Percentiles rank a stretch among this genome's conserved stretches.
Evolutionary conservation across 2,888 invertebrate species (phyloP).

Genomic region (Nemoura dubitans): DNA sequence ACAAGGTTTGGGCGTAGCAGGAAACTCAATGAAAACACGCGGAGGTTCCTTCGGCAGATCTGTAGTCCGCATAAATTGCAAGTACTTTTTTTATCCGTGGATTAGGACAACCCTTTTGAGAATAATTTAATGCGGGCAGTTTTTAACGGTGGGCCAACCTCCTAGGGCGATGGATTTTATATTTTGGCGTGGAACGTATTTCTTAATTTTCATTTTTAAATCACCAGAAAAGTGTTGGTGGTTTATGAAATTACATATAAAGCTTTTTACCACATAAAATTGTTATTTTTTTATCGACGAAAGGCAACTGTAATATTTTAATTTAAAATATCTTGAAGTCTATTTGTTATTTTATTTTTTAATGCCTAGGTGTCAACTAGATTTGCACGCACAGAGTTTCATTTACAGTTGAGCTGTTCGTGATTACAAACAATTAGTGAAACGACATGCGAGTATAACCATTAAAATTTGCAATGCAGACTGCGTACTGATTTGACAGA

Average conservation of each 20-base stretch:
- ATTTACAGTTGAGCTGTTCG: not conserved
- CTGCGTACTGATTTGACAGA: not conserved
- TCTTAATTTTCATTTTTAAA: not conserved
- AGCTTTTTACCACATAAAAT: not conserved
- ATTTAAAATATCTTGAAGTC: not conserved
- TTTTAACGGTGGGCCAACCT: not conserved
- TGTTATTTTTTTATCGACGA: not conserved
- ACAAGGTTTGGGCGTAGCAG: constrained; percentile 7
- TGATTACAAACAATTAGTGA: not conserved
- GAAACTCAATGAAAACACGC: not conserved
- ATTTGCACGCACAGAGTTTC: not conserved
- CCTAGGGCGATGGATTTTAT: not conserved
- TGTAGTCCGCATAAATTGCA: not conserved
- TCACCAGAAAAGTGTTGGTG: not conserved
- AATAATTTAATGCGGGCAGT: not conserved
- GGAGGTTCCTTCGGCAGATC: not conserved
- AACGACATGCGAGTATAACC: not conserved
- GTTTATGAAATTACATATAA: not conserved
- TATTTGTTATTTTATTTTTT: not conserved
- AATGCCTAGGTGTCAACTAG: not conserved
- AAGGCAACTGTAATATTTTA: not conserved
- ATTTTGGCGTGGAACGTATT: constrained; percentile 3
- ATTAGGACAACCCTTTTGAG: not conserved
- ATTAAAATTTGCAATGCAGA: not conserved
- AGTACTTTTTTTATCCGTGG: not conserved